These are phyloP conservation scores for Schizaphis graminum DNA, from an alignment of 2,888 invertebrate genomes.

Conservation along the genomic window DNA sequence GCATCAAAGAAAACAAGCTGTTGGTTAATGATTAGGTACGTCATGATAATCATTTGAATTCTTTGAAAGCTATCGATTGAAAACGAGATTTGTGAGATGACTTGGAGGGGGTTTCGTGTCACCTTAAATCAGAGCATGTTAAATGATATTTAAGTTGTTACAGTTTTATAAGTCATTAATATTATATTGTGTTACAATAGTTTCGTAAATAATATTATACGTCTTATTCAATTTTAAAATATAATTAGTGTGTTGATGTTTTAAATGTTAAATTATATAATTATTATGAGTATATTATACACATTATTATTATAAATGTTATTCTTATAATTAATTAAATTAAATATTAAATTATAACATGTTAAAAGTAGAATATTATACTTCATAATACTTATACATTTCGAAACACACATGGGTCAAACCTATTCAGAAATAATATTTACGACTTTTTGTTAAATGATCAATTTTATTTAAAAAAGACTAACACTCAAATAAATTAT, in stretches of 20 bases:
- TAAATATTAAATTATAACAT: neutral
- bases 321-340: slow-evolving; percentile 25
- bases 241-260: slow-evolving; percentile 57
- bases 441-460: neutral
- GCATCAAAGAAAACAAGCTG: neutral
- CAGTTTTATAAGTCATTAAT: slow-evolving; percentile 40
- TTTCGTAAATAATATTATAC: slow-evolving; percentile 23
- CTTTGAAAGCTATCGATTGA: neutral
- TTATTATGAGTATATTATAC: slow-evolving; percentile 49
- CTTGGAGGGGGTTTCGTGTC: slow-evolving; percentile 21
- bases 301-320: slow-evolving; percentile 45
- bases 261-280: slow-evolving; percentile 61
- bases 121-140: neutral
- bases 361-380: neutral
- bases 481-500: neutral
- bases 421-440: neutral
- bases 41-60: neutral
- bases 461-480: neutral
- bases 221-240: slow-evolving; percentile 3
- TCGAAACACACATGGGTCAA: neutral
- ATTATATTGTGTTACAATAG: slow-evolving; percentile 36
- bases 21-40: neutral
- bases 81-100: neutral
- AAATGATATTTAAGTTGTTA: slow-evolving; percentile 23
- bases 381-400: neutral